Percentiles rank a stretch among this genome's conserved stretches.
These are phyloP conservation scores for Dolomedes plantarius DNA, from an alignment of 2,888 invertebrate genomes.

Conservation along the genomic window DNA sequence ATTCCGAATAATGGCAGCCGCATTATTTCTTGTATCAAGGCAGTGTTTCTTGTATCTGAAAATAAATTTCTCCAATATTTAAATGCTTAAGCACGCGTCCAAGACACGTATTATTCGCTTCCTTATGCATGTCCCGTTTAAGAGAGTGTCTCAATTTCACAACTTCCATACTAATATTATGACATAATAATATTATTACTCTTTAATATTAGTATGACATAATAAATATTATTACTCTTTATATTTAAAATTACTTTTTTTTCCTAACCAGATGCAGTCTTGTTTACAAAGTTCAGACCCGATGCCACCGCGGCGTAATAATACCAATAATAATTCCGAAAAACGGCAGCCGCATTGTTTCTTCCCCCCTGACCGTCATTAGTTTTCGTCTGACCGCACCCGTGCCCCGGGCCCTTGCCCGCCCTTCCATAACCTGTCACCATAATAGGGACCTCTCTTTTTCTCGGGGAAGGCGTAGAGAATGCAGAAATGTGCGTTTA, in stretches of 20 bases:
- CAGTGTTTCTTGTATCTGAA: too few species aligned
- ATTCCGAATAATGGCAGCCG: conserved; percentile 29
- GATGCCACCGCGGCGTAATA: conserved; percentile 18
- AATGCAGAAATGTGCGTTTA: conserved; percentile 1
- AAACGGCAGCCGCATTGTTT: conserved; percentile 46
- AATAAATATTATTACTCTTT: neutral
- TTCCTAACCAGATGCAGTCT: neutral
- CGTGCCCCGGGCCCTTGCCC: conserved; percentile 38
- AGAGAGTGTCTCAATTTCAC: neutral
- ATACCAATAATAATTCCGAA: conserved; percentile 56
- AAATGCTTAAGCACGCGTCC: too few species aligned
- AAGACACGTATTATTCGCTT: too few species aligned
- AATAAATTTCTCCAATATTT: too few species aligned
- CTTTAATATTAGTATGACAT: too few species aligned
- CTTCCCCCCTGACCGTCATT: conserved; percentile 35
- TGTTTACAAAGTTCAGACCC: conserved; percentile 17
- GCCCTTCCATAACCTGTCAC: conserved; percentile 61
- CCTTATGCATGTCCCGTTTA: too few species aligned
- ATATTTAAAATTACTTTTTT: too few species aligned
- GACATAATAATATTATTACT: too few species aligned
- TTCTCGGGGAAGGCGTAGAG: conserved; percentile 4
- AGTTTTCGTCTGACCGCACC: conserved; percentile 56
- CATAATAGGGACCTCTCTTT: conserved; percentile 32
- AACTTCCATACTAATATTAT: too few species aligned
- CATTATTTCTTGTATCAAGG: conserved; percentile 60